Evolutionary conservation across 2,113 vertebrate genomes (phyloP), one percentile per base, ranked within the genome.

Genomic region (Crotalus viridis): DNA sequence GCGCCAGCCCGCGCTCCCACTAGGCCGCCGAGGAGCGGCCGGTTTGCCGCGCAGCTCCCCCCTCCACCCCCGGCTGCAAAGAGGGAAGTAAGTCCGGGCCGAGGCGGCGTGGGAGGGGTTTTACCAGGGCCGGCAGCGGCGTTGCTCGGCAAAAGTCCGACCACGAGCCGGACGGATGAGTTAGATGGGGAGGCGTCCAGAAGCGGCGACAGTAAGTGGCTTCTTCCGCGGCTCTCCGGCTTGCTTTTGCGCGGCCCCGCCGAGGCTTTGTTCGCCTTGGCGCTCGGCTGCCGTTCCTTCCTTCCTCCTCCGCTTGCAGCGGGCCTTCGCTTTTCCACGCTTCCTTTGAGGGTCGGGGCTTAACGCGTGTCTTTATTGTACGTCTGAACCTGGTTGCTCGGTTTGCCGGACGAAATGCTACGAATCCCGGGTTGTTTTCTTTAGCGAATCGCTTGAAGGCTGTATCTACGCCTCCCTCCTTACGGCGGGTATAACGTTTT

Each of bases 131-230:
- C 19, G 69, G 26, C 17, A 19, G 39, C 2, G 86, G 6, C 10
- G 17, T 51, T 10, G 46, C 12, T 39, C 3, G 51, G 17, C 15
- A 2, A 51, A 61, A 88, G 69, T 74, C 92, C 3, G 5, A 10
- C 13, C 2, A 24, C 5, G 8, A 46, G 43, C 57, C 51, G 13
- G 54, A 52, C 52, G 19, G 33, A 26, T 5, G 43, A 56, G 33
- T 46, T 43, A 1, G 46, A 87, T 54, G 74, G 46, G 88, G 56
- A 64, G 12, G 89, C 89, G 46, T 9, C 56, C 0, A 21, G 21
- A 24, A 48, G 22, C 92, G 92, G 88, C n/a, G 92, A 93, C 46
- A 93, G 92, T 93, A 93, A 93, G 92, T 93, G 74, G 28, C 28
- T 57, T 33, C 51, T 43, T 19, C 48, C 9, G 46, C 8, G 39